Evolutionary conservation across 2,113 vertebrate genomes (phyloP), one percentile per base, ranked within the genome.

Genomic region (Steatornis caripensis): DNA sequence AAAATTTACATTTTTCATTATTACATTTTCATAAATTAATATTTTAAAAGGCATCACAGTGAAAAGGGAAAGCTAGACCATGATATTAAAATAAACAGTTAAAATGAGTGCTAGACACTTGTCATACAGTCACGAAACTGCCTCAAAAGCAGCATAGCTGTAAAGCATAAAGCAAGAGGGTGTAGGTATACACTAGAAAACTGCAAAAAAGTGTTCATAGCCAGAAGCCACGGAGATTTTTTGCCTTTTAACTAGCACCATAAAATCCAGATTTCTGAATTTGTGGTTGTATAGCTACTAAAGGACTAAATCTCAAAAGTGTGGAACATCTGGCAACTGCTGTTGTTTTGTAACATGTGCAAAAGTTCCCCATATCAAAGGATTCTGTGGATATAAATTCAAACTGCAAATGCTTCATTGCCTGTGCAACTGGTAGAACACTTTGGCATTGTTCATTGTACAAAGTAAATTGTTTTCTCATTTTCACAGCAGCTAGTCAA

Each of bases 381-480:
- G 64, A 51, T 78, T 94, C 62, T 46, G 8, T 72, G 51, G 30
- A 30, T 86, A 43, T 77, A 84, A 87, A 96, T 76, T 94, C 54
- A 80, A 80, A 66, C 51, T 92, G 60, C 55, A 89, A 89, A 77
- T 89, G 65, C 36, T 88, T 80, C 46, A 36, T 66, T 90, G 89
- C 62, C 64, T 74, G 89, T 92, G 76, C 62, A 95, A 65, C 85
- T 76, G 45, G 71, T 88, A 92, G 82, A 94, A 85, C 79, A 65
- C 87, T 94, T 66, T 32, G 51, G 64, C 83, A 88, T 95, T 95
- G 65, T 93, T 93, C 49, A 71, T 57, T 80, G n/a, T 77, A 88
- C 46, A 51, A 80, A 87, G 53, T 81, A 94, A 95, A 77, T 54
- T 54, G 79, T 88, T 90, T 75, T 45, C 62, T 90, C 24, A 1